Evolutionary conservation across 2,113 vertebrate species (phyloP), one percentile per base, ranked within the genome.

Genomic region (Chunga burmeisteri): DNA sequence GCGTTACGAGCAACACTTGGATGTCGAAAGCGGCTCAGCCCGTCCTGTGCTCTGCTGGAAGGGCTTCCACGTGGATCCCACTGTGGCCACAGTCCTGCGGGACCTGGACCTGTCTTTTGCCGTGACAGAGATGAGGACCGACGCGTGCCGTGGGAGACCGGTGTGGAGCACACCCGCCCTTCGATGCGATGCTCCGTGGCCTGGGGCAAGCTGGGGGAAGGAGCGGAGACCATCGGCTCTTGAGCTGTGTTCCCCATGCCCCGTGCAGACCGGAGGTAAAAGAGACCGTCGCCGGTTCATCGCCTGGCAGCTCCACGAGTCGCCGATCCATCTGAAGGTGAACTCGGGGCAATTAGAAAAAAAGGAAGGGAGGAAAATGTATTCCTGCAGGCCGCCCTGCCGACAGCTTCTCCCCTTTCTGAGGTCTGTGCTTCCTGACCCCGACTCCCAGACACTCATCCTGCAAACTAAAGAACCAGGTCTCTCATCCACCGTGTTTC

Each of bases 121-220:
- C 1, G 0, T 2, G 46, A 53, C 42, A 6, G 30, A 7, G 30
- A 0, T 13, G 9, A 78, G 42, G 53, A 18, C 4, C 52, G 1
- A 2, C 0, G 1, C 4, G 5, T 2, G 68, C 47, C 2, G 0
- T 2, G n/a, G 62, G 59, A 36, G 13, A 44, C 11, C 0, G 1
- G 26, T 4, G 26, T 4, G 40, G 59, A n/a, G 20, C 27, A n/a
- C 22, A 23, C 5, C 40, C 30, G 47, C n/a, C 65, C 65, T 46
- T n/a, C 18, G 2, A 9, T 1, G 0, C 4, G 42, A 6, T 5
- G 29, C 29, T 40, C 47, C 38, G 1, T 1, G 30, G 59, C 34
- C 25, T 3, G 6, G 81, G 36, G 11, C 11, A 21, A 26, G 36
- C 53, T 10, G 0, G 10, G 25, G 22, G 19, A 1, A 15, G 23